Percentiles rank a stretch among this genome's conserved stretches.
Conservation (phyloP, 2,797 vertebrate genomes). For the Gobio occitaniae region DNA sequence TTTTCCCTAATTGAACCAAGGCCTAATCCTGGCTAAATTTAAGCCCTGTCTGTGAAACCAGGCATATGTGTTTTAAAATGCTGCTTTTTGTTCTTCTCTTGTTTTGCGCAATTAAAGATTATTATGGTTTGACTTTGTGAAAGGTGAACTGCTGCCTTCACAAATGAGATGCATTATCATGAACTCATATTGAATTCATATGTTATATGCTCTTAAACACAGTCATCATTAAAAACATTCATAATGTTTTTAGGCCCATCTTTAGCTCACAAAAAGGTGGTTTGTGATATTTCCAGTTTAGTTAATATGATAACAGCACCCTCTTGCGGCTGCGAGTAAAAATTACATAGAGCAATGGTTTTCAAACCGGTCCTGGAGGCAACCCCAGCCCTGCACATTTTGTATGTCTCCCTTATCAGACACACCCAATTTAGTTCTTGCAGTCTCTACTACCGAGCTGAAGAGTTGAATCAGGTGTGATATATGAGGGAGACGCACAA, state of each 20-base stretch:
- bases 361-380: no score
- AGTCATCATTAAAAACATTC: background rate
- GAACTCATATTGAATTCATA: no score
- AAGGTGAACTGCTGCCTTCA: background rate
- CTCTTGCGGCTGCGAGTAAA: background rate
- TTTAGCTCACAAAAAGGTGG: background rate
- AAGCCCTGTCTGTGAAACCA: background rate
- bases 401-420: no score
- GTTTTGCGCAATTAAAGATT: background rate
- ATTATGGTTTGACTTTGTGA: background rate
- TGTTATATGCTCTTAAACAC: background rate
- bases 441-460: no score
- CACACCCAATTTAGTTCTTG: no score
- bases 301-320: constrained; percentile 23
- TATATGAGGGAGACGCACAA: no score
- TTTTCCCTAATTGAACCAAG: background rate
- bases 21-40: background rate
- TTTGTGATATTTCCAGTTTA: background rate
- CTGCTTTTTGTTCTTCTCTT: background rate
- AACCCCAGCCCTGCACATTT: no score
- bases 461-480: no score
- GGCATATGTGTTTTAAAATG: background rate
- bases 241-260: background rate
- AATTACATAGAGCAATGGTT: background rate
- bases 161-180: no score